Conservation (phyloP, 2,113 vertebrate genomes). For the Turdus rufiventris region DNA sequence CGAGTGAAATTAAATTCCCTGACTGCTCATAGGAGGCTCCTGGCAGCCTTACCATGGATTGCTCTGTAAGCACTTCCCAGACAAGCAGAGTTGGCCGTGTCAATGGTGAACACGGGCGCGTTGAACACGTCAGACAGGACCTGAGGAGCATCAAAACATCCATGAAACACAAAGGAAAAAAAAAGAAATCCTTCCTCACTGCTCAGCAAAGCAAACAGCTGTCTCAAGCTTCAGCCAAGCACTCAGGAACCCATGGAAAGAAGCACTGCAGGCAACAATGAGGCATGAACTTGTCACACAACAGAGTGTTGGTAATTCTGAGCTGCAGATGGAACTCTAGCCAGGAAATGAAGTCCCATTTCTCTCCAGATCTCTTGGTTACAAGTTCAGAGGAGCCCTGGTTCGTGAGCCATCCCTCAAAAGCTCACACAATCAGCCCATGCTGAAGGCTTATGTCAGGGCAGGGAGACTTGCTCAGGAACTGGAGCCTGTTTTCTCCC, state of each 20-base stretch:
- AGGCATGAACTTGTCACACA: not conserved
- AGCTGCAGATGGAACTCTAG: not conserved
- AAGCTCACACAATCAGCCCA: not conserved
- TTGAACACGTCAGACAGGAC: slow-evolving; percentile 91
- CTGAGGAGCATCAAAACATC: slow-evolving; percentile 60
- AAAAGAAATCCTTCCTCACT: not conserved
- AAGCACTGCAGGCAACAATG: not conserved
- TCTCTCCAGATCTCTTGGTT: not conserved
- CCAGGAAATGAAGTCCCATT: not conserved
- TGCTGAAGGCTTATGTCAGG: not conserved
- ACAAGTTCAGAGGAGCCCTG: not conserved
- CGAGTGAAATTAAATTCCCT: not conserved
- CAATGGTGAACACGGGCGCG: slow-evolving; percentile 85
- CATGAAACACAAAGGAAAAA: not conserved
- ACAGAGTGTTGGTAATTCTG: not conserved
- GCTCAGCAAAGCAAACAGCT: not conserved
- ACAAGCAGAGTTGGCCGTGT: slow-evolving; percentile 88
- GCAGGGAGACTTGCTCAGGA: not conserved
- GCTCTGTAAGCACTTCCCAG: slow-evolving; percentile 92
- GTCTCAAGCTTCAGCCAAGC: not conserved
- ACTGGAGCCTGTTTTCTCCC: not conserved
- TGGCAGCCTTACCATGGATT: slow-evolving; percentile 81
- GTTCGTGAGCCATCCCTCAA: not conserved
- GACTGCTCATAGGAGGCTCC: not conserved
- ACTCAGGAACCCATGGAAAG: not conserved